phyloP scores from a whole-genome alignment of 2,797 vertebrate genomes.

The Ambastaia sidthimunki region DNA sequence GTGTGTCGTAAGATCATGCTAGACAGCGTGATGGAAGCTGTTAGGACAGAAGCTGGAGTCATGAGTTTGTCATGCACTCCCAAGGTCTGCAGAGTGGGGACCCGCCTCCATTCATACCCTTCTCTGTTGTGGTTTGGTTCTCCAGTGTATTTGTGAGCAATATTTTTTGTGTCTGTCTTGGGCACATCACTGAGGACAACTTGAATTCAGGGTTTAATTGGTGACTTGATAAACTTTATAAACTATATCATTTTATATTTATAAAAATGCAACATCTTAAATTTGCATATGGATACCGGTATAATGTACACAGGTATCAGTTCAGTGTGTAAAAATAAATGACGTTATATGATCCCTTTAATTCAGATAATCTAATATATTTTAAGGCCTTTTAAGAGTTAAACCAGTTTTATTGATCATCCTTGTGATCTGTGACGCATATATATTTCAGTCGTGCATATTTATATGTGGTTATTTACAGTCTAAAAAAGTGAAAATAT shows the following conservation, averaged over 20 bases:
- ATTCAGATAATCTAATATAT: slow-evolving; percentile 13
- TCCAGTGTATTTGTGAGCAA: not conserved
- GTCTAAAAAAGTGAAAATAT: slow-evolving; percentile 13
- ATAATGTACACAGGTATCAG: slow-evolving; percentile 12
- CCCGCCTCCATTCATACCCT: not conserved
- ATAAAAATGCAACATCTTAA: slow-evolving; percentile 38
- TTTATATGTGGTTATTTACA: slow-evolving; percentile 1
- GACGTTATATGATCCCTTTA: not conserved
- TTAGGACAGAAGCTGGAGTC: slow-evolving; percentile 40
- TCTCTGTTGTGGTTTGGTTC: not conserved
- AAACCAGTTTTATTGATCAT: not conserved
- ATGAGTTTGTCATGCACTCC: slow-evolving; percentile 47
- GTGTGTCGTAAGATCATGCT: slow-evolving; percentile 6
- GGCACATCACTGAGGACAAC: not conserved
- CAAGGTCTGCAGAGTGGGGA: slow-evolving; percentile 8
- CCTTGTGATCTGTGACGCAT: not conserved
- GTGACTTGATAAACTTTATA: not conserved
- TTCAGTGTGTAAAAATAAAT: not conserved
- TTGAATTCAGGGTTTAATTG: not conserved
- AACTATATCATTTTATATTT: slow-evolving; percentile 15
- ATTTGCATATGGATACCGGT: not conserved
- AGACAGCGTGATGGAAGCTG: slow-evolving; percentile 24
- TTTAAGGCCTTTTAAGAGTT: slow-evolving; percentile 22
- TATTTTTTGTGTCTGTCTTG: not conserved
- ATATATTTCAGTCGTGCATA: not conserved